Evolutionary conservation across 2,113 vertebrate genomes (phyloP), one percentile per base, ranked within the genome.

Genomic region (Thamnaconus septentrionalis): DNA sequence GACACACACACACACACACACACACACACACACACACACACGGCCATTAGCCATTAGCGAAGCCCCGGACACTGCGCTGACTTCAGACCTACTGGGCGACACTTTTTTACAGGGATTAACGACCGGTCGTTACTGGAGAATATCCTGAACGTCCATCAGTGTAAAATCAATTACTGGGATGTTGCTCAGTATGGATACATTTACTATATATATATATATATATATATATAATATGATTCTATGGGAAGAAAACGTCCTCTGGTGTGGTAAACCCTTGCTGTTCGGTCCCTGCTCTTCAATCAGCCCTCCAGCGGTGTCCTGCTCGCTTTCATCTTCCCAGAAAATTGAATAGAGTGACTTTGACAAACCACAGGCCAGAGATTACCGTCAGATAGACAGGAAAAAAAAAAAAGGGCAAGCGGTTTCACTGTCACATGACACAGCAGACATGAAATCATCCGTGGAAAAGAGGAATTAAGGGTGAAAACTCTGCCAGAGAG

Each of bases 381-480:
- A 31, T 31, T 31, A 31, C 18, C 18, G 18, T 1, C 18, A 31
- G 18, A 31, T 31, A 31, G 18, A 31, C 18, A 31, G 18, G 18
- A 31, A 31, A 31, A 31, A 64, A 4, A 66, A 31, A 70, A 72
- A 58, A 80, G 73, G 51, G 48, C 64, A 44, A 65, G 31, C 41
- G 41, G 56, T 74, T 53, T 40, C 5, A 40, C 45, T 0, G 1
- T 58, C 61, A 49, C 52, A 53, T 72, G 53, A 64, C 41, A 12
- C 46, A 69, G 71, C 55, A 63, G 69, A 58, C 54, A 74, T 41
- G 47, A 69, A 66, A 64, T 79, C 71, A 71, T 80, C 65, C 54
- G 61, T 61, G 66, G 46, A 66, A 47, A 9, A 56, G 61, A 59
- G 74, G 86, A 78, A 66, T 85, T 81, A 85, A 69, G 12, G 48